Evolutionary conservation across 1,140 invertebrate species (phyloP).

Genomic region (Lasioglossum baleicum): DNA sequence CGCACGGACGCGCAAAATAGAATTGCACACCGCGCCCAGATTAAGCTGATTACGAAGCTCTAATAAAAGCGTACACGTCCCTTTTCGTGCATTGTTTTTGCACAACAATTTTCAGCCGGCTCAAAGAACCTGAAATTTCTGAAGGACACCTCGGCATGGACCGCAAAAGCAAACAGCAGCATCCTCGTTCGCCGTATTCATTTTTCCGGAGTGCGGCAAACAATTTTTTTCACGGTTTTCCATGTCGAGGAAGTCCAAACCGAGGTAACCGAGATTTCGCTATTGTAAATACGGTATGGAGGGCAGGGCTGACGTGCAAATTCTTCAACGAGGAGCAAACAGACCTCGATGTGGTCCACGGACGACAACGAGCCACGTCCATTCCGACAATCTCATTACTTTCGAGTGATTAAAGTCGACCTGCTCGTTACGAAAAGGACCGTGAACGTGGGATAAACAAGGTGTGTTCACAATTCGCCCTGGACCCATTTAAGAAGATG

Average conservation of each 20-base stretch:
- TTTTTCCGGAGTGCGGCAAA: too few species aligned
- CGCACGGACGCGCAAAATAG: too few species aligned
- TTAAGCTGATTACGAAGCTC: too few species aligned
- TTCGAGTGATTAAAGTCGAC: conserved; percentile 35
- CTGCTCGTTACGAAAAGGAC: conserved; percentile 12
- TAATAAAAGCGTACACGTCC: too few species aligned
- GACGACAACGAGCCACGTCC: neutral
- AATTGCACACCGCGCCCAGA: too few species aligned
- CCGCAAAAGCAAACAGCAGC: too few species aligned
- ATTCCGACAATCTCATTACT: conserved; percentile 35
- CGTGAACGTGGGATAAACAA: conserved; percentile 26
- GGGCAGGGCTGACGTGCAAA: neutral
- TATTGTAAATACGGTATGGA: neutral
- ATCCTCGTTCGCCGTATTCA: too few species aligned
- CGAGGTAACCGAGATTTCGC: neutral
- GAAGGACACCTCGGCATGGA: too few species aligned
- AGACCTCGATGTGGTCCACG: neutral
- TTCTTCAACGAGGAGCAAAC: neutral
- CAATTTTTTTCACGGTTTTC: neutral
- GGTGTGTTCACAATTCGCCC: conserved; percentile 19
- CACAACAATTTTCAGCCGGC: too few species aligned
- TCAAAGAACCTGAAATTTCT: too few species aligned
- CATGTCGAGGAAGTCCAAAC: neutral
- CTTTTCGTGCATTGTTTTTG: too few species aligned
- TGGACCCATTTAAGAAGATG: conserved; percentile 23